Evolutionary conservation across 2,113 vertebrate species (phyloP), one percentile per base, ranked within the genome.

Genomic region (Poeciliopsis retropinna): DNA sequence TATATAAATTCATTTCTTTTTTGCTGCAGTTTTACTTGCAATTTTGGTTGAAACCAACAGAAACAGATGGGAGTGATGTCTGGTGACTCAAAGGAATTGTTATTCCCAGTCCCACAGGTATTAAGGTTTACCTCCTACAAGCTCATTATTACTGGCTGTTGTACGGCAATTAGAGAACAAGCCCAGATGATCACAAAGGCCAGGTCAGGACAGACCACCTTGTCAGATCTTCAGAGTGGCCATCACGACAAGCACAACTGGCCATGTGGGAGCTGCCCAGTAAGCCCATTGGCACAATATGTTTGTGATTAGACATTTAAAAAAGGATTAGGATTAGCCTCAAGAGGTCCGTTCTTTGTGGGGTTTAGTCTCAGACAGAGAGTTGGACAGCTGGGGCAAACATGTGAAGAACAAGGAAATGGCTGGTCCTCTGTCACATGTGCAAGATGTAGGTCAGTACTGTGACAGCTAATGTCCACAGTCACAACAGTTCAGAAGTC

Each of bases 241-340:
- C 73, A 67, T 72, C 54, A 41, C 51, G 44, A 77, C 60, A 80
- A 70, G 19, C 30, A 79, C 66, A 80, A 80, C 62, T 39, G 64
- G 44, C 63, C 32, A 66, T 54, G 70, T 67, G 81, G 65, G 63
- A 3, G 28, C 63, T 15, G 65, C 76, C 34, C 63, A 4, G 30
- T 89, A 88, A 92, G 85, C 82, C 80, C 76, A 86, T 85, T 88
- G 79, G 71, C 57, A 82, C 73, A 76, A 91, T 89, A 89, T 67
- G 72, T 87, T 82, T 87, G 86, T 88, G 90, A 92, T 92, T 90
- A 93, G 91, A 90, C 80, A 70, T 88, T 89, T 93, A 92, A 93
- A 88, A 79, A 14, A 11, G 91, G 91, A 92, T 92, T 88, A 85
- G 85, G 86, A 89, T 94, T 89, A 94, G 83, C 85, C 85, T 83